These are phyloP conservation scores for Misgurnus mizolepis DNA, from an alignment of 2,113 vertebrate genomes.

Conservation along the genomic window DNA sequence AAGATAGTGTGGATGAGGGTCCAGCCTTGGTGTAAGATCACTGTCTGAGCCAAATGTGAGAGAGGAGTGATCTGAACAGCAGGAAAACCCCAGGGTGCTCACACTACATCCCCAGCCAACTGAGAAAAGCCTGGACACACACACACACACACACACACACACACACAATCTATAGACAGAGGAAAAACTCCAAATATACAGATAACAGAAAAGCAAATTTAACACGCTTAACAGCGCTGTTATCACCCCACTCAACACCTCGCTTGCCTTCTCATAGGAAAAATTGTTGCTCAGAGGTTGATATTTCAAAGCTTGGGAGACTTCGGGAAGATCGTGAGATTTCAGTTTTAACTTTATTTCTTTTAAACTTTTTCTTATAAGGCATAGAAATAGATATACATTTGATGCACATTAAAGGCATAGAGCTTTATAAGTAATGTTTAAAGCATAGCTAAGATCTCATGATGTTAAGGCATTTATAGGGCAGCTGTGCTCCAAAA, in stretches of 20 bases:
- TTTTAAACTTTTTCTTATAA: no score
- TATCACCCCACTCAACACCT: conserved; percentile 16
- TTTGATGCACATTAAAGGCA: no score
- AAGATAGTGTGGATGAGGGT: conserved; percentile 34
- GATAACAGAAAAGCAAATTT: conserved; percentile 1
- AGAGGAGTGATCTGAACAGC: conserved; percentile 50
- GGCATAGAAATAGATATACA: no score
- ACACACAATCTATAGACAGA: conserved; percentile 11
- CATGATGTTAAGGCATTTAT: no score
- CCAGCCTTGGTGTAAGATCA: conserved; percentile 32
- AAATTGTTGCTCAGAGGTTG: no score
- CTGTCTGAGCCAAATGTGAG: conserved; percentile 33
- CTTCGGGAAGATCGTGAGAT: no score
- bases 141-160: conserved; percentile 29
- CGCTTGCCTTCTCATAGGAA: not conserved
- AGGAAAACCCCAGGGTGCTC: conserved; percentile 44
- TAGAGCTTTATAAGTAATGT: no score
- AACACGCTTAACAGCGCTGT: conserved; percentile 14
- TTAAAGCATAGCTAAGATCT: no score
- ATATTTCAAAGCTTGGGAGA: not conserved
- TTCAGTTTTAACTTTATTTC: no score
- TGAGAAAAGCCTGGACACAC: conserved; percentile 17
- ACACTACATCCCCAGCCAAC: conserved; percentile 31
- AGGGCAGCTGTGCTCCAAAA: conserved; percentile 46
- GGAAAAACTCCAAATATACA: not conserved